Conservation (phyloP, 2,113 vertebrate genomes). For the Cryptotis parvus region DNA sequence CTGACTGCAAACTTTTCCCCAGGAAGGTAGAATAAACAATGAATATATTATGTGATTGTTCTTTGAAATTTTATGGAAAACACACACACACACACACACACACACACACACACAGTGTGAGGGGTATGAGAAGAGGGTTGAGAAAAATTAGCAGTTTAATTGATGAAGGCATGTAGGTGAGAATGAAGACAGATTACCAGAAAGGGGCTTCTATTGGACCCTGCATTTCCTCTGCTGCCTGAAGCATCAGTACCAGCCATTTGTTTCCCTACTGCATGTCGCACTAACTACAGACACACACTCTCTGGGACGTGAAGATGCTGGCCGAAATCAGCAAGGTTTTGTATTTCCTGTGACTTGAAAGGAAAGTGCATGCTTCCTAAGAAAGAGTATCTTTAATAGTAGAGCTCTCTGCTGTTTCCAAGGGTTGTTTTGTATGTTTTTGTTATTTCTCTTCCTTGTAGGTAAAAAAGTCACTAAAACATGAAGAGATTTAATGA, state of each 20-base stretch:
- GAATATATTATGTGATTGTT: no score
- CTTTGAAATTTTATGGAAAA: no score
- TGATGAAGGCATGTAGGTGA: no score
- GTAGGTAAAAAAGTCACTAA: background rate
- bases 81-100: no score
- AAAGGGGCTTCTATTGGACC: slow-evolving; percentile 16
- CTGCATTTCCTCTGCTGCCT: slow-evolving; percentile 63
- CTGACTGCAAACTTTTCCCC: no score
- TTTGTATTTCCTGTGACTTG: background rate
- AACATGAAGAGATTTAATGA: background rate
- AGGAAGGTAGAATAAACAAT: no score
- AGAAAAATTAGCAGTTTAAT: no score
- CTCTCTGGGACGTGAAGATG: background rate
- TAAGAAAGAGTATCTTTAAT: background rate
- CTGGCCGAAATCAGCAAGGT: background rate
- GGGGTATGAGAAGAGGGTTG: no score
- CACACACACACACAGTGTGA: no score
- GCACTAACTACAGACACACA: background rate
- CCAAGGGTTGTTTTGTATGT: background rate
- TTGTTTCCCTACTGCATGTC: background rate
- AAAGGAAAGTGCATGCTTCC: background rate
- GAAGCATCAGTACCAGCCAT: background rate
- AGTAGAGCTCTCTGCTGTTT: background rate
- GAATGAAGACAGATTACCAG: no score
- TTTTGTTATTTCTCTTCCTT: background rate